Conservation (phyloP, 2,888 invertebrate species). For the Criorhina ranunculi region DNA sequence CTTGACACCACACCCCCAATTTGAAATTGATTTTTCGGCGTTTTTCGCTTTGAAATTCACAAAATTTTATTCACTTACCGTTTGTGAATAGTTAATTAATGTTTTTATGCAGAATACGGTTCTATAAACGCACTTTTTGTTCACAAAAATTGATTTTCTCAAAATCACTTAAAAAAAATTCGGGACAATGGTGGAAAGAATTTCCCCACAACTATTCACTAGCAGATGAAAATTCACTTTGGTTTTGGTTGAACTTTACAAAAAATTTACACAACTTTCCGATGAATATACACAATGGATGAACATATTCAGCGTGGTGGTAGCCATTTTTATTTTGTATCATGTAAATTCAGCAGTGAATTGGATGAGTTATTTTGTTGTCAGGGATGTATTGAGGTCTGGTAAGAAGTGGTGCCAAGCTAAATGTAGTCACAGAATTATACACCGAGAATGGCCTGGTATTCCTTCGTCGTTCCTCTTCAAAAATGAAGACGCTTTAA, state of each 20-base stretch:
- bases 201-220: slow-evolving; percentile 75
- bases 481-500: too few species aligned
- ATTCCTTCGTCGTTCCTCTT: too few species aligned
- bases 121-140: slow-evolving; percentile 79
- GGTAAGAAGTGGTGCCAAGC: neutral
- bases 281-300: slow-evolving; percentile 66
- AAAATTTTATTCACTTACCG: slow-evolving; percentile 80
- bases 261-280: slow-evolving; percentile 71
- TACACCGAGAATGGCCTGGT: too few species aligned
- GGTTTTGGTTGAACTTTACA: slow-evolving; percentile 67
- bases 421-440: too few species aligned
- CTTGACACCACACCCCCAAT: slow-evolving; percentile 77
- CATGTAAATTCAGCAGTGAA: slow-evolving; percentile 41
- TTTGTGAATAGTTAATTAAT: slow-evolving; percentile 78
- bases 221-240: slow-evolving; percentile 76
- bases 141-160: slow-evolving; percentile 77
- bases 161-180: slow-evolving; percentile 55
- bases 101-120: slow-evolving; percentile 80
- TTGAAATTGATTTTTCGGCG: slow-evolving; percentile 54
- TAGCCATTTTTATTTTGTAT: slow-evolving; percentile 62
- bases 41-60: slow-evolving; percentile 11
- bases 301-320: slow-evolving; percentile 67
- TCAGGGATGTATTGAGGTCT: neutral
- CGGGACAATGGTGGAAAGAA: slow-evolving; percentile 73
- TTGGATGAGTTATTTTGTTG: neutral